Base-by-base conservation (phyloP, 37 sponge, comb jelly and placozoan species). In the Geodia barretti region DNA sequence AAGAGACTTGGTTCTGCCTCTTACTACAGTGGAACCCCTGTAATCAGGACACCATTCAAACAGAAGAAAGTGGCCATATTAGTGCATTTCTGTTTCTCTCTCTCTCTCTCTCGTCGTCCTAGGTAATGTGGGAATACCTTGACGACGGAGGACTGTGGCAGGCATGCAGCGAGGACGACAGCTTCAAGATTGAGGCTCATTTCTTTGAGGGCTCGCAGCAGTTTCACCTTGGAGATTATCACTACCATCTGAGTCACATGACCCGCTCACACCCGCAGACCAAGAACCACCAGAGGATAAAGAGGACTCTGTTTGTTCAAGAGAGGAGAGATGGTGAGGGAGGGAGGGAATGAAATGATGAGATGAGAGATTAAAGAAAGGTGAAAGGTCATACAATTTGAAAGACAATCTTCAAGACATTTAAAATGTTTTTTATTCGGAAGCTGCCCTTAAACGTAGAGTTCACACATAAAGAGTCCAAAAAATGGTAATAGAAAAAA, bases 61-160 rank as follows among this genome's bases (percentile, higher is more conserved):
- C n/a, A n/a, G n/a, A n/a, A n/a, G n/a, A n/a, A n/a, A n/a, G n/a
- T n/a, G n/a, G n/a, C n/a, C n/a, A 4, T 76, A 25, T 4, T 26
- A 29, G 14, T 36, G 5, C 28, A 25, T 35, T 62, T 60, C 17
- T 4, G 7, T 8, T 32, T 3, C 33, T 7, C 7, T 36, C 76
- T 34, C 76, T 19, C n/a, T 60, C 63, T 1, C 34, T 1, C 62
- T 79, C 25, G 37, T 3, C 61, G 17, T 28, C 29, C 26, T 59
- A 92, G 92, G 89, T 92, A 54, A 88, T 84, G 29, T 92, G 92
- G 92, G 92, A 92, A 81, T 84, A 72, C 64, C 78, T 68, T 30
- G 92, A 84, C 70, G 83, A 88, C 31, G 79, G 73, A 3, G 92
- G 92, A 1, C 59, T 92, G 31, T 92, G 92, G 92, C 83, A 88